phyloP scores from a whole-genome alignment of 2,888 invertebrate genomes.

The Cremastinae sp. region DNA sequence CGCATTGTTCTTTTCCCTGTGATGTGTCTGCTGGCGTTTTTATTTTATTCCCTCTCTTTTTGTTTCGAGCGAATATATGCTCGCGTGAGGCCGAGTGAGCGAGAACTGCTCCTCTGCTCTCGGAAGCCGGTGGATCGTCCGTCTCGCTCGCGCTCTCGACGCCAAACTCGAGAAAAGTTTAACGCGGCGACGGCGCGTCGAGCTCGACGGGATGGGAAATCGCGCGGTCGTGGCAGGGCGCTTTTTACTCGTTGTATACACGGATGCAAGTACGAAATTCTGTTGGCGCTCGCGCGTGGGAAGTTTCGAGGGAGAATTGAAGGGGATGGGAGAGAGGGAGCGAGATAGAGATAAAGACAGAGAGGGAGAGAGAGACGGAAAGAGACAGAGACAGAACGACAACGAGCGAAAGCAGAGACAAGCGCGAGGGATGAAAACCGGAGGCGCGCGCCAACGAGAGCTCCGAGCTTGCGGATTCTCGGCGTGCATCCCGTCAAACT shows the following conservation, averaged over 20 bases:
- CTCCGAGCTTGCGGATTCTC: slow-evolving; percentile 58
- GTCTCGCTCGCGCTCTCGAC: slow-evolving; percentile 56
- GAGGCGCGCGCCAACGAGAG: slow-evolving; percentile 47
- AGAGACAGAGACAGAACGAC: background rate
- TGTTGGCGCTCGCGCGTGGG: slow-evolving; percentile 26
- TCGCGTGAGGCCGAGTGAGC: slow-evolving; percentile 49
- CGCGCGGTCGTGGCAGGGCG: background rate
- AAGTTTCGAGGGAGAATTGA: slow-evolving; percentile 5
- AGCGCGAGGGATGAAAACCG: slow-evolving; percentile 36
- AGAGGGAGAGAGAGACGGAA: background rate
- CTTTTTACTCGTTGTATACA: background rate
- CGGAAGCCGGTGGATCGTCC: slow-evolving; percentile 26
- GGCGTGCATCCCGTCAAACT: slow-evolving; percentile 44
- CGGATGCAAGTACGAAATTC: slow-evolving; percentile 28
- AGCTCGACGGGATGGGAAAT: slow-evolving; percentile 30
- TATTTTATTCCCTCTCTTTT: slow-evolving; percentile 5
- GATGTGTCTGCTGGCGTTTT: too few relatives aligned
- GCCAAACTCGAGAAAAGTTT: slow-evolving; percentile 64
- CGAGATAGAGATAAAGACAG: too few relatives aligned
- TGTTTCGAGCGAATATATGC: slow-evolving; percentile 13
- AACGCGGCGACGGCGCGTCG: slow-evolving; percentile 54
- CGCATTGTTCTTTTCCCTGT: too few relatives aligned
- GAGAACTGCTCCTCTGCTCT: slow-evolving; percentile 26
- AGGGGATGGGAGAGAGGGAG: background rate
- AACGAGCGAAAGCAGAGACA: background rate